Conservation (phyloP, 2,113 vertebrate genomes). For the Callorhinus ursinus region DNA sequence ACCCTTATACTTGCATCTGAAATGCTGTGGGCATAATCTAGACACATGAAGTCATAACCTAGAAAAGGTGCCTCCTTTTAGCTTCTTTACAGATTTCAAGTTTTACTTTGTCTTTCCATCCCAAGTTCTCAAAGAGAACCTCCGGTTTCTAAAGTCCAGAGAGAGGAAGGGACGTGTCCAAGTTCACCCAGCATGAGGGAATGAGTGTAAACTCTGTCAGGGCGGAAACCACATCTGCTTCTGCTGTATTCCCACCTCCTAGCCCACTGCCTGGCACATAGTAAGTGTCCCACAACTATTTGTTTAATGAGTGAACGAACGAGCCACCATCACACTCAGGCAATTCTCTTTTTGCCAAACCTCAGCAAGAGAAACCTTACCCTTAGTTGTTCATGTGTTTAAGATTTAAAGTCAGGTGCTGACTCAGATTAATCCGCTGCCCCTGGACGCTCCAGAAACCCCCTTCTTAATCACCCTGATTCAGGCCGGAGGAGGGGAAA, state of each 20-base stretch:
- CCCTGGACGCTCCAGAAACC: neutral
- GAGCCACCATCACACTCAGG: neutral
- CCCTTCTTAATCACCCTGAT: neutral
- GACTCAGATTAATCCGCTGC: neutral
- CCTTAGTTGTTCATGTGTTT: neutral
- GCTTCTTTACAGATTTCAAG: neutral
- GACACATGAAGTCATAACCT: neutral
- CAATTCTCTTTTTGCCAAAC: neutral
- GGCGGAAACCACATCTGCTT: neutral
- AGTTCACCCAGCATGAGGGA: neutral
- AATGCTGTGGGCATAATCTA: neutral
- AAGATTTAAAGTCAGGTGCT: neutral
- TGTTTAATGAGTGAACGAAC: neutral
- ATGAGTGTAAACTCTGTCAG: neutral
- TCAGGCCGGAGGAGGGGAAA: neutral
- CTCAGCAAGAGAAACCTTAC: neutral
- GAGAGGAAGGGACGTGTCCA: neutral
- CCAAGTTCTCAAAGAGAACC: neutral
- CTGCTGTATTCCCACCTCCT: neutral
- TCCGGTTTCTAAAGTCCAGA: neutral
- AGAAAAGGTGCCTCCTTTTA: neutral
- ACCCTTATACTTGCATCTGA: neutral
- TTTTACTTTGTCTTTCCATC: neutral
- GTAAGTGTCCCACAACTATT: neutral
- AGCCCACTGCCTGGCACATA: fast-evolving